Evolutionary conservation across 2,888 invertebrate species (phyloP).

Genomic region (Chromoteleia sp.): DNA sequence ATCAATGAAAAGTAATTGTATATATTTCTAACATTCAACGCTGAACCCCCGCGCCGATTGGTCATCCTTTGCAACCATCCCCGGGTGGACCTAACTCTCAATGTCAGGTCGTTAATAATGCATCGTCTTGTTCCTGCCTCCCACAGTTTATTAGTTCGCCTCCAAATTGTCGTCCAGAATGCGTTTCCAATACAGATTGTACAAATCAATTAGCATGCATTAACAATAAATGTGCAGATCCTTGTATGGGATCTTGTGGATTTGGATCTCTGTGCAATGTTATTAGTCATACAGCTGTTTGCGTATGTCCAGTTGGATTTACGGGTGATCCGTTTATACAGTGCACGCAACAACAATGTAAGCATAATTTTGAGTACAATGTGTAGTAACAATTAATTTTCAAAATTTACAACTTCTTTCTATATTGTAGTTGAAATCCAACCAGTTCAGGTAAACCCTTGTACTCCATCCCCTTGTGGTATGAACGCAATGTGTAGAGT

Average conservation of each 20-base stretch:
- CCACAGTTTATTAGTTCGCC: constrained; percentile 85
- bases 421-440: constrained; percentile 85
- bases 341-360: constrained; percentile 40
- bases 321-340: constrained; percentile 89
- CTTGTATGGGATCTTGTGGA: constrained; percentile 84
- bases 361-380: too few species aligned
- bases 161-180: constrained; percentile 85
- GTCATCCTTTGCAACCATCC: constrained; percentile 86
- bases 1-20: not conserved
- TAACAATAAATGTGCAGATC: constrained; percentile 84
- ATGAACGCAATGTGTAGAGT: constrained; percentile 89
- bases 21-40: constrained; percentile 4
- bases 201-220: constrained; percentile 84
- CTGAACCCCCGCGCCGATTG: constrained; percentile 16
- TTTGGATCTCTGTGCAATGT: constrained; percentile 86
- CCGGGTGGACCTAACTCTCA: constrained; percentile 88
- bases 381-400: too few species aligned
- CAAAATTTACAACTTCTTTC: too few species aligned
- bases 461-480: constrained; percentile 91
- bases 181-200: constrained; percentile 85
- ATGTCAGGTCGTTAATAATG: constrained; percentile 87
- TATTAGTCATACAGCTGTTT: constrained; percentile 84
- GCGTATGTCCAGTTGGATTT: constrained; percentile 88
- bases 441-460: constrained; percentile 85
- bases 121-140: constrained; percentile 85